Evolutionary conservation across 2,113 vertebrate genomes (phyloP).

Genomic region (Tachycineta bicolor): DNA sequence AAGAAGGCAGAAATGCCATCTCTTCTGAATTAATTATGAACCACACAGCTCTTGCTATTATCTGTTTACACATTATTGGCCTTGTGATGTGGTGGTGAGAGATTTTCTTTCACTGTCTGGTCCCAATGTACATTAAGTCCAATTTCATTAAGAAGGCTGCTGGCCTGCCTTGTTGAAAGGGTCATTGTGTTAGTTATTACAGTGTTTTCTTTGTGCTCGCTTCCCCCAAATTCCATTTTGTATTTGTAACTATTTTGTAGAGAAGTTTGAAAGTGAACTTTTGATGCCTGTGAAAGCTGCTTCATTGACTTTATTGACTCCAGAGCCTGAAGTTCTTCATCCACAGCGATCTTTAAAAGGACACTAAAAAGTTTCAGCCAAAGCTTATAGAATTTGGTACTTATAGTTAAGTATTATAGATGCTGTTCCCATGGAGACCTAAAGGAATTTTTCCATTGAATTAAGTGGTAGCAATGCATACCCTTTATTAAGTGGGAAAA

Average conservation of each 20-base stretch:
- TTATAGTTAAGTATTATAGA: conserved; percentile 43
- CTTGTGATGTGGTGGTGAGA: conserved; percentile 45
- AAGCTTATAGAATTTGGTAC: conserved; percentile 58
- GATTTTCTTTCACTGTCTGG: conserved; percentile 59
- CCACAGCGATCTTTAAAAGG: conserved; percentile 31
- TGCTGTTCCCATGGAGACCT: conserved; percentile 52
- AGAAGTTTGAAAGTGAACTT: conserved; percentile 54
- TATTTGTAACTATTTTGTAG: conserved; percentile 15
- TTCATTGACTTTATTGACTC: conserved; percentile 56
- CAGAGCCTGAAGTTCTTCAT: conserved; percentile 36
- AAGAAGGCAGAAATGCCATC: conserved; percentile 37
- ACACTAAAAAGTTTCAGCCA: conserved; percentile 41
- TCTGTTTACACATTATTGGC: conserved; percentile 59
- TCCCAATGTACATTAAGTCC: conserved; percentile 20
- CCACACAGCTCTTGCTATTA: conserved; percentile 36
- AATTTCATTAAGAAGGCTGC: conserved; percentile 36
- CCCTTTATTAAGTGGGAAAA: neutral
- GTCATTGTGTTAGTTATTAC: conserved; percentile 61
- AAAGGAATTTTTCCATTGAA: conserved; percentile 54
- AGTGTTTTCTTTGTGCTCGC: conserved; percentile 53
- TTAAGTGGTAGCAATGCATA: conserved; percentile 25
- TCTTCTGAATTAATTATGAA: conserved; percentile 63
- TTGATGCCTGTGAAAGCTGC: conserved; percentile 42
- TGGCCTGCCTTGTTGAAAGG: conserved; percentile 41
- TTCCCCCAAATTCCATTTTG: conserved; percentile 39